Conservation (phyloP, 2,797 vertebrate genomes). For the Adelosebastes latens region DNA sequence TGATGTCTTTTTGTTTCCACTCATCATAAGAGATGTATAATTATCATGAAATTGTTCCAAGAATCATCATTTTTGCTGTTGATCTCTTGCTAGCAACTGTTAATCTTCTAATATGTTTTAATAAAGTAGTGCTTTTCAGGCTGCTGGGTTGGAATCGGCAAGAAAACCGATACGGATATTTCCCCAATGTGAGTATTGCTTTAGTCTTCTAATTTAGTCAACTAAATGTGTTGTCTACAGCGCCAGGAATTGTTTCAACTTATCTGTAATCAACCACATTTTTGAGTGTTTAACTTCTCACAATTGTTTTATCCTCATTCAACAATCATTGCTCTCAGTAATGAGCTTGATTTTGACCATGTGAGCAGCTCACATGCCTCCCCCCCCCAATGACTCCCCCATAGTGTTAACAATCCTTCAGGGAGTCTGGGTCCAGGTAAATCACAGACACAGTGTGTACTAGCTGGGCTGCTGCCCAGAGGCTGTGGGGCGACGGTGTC, state of each 20-base stretch:
- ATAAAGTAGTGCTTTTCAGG: constrained; percentile 5
- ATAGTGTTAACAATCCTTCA: constrained; percentile 33
- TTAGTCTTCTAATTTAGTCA: background rate
- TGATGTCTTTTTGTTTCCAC: background rate
- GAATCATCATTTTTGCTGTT: constrained; percentile 24
- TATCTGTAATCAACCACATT: background rate
- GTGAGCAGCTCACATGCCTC: background rate
- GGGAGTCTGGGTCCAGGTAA: constrained; percentile 52
- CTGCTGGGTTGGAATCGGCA: background rate
- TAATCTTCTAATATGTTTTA: constrained; percentile 16
- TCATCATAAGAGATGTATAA: constrained; percentile 8
- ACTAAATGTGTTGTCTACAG: background rate
- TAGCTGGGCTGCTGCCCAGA: constrained; percentile 51
- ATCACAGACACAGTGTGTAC: constrained; percentile 40
- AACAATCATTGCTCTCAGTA: constrained; percentile 9
- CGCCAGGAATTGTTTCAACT: background rate
- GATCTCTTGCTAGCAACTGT: constrained; percentile 6
- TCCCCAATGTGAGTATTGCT: background rate
- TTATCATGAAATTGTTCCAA: background rate
- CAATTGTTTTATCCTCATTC: background rate
- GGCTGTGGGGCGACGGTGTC: constrained; percentile 29
- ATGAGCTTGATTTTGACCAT: constrained; percentile 43
- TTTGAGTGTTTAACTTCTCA: background rate
- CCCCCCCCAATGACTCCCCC: background rate
- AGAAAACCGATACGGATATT: background rate